Evolutionary conservation across 1,140 invertebrate genomes (phyloP).

Genomic region (Drosophila seguyi): DNA sequence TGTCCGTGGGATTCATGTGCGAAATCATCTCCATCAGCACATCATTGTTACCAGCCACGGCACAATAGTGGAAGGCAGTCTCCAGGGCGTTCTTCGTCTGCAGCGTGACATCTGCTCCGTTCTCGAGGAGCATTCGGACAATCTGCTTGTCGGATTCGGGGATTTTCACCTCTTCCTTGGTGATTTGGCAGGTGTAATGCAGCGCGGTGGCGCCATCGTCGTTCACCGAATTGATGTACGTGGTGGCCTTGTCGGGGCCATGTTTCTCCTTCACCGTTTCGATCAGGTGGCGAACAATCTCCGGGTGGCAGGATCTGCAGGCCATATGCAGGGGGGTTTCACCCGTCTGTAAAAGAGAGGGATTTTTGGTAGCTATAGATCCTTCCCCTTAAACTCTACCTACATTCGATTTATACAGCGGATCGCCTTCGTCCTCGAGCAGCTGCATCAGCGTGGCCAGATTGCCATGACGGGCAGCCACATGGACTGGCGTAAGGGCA

Average conservation of each 20-base stretch:
- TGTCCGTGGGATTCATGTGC: constrained; percentile 93
- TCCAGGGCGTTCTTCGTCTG: constrained; percentile 95
- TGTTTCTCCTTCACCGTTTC: constrained; percentile 92
- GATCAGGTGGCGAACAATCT: constrained; percentile 94
- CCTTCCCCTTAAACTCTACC: background rate
- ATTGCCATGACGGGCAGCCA: constrained; percentile 95
- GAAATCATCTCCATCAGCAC: constrained; percentile 96
- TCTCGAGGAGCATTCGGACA: constrained; percentile 94
- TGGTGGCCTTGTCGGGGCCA: constrained; percentile 89
- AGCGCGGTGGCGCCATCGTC: constrained; percentile 97
- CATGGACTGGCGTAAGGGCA: constrained; percentile 97
- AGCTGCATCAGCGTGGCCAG: constrained; percentile 93
- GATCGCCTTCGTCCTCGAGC: constrained; percentile 96
- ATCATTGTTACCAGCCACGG: constrained; percentile 97
- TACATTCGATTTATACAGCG: constrained; percentile 95
- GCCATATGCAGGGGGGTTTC: constrained; percentile 97
- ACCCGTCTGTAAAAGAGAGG: constrained; percentile 89
- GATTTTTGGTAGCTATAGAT: background rate
- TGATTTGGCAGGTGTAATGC: constrained; percentile 94
- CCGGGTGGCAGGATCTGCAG: constrained; percentile 92
- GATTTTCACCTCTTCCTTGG: constrained; percentile 90
- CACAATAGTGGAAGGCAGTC: constrained; percentile 97
- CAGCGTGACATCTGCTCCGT: constrained; percentile 94
- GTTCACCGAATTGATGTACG: constrained; percentile 93
- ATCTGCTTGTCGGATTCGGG: constrained; percentile 95